Percentiles rank a stretch among this genome's conserved stretches.
Conservation (phyloP, 2,797 vertebrate species). For the Pristis pectinata region DNA sequence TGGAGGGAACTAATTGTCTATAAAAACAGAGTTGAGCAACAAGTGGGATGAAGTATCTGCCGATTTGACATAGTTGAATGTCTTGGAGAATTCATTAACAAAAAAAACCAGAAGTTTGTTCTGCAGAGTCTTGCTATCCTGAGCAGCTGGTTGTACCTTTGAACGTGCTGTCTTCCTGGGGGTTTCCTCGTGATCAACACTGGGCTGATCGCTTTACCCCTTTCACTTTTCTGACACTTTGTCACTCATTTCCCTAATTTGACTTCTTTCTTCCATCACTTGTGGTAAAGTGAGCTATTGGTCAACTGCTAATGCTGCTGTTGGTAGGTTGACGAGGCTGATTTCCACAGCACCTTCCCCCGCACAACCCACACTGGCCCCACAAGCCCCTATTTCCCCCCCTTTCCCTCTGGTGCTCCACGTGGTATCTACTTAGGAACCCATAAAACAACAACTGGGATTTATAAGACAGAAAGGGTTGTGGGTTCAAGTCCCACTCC, state of each 20-base stretch:
- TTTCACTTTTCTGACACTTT: background rate
- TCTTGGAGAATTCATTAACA: constrained; percentile 15
- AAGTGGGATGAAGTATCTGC: constrained; percentile 5
- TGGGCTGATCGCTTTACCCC: background rate
- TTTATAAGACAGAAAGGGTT: background rate
- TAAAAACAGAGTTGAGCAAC: constrained; percentile 22
- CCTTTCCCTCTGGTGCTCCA: no score
- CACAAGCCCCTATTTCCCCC: no score
- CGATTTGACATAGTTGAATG: constrained; percentile 25
- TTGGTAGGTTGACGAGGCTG: no score
- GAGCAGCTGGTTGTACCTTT: background rate
- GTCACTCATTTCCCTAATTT: background rate
- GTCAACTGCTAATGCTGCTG: no score
- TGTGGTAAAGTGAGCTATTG: no score
- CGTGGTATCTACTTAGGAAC: no score
- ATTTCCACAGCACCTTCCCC: no score
- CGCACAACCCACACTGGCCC: no score
- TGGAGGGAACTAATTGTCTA: background rate
- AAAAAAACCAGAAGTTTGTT: background rate
- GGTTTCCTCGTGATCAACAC: background rate
- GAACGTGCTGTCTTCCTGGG: background rate
- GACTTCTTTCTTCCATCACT: background rate
- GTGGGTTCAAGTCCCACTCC: background rate
- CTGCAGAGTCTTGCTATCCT: background rate
- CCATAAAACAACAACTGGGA: no score